These are phyloP conservation scores for Aspidiotus rigidus DNA, from an alignment of 2,888 invertebrate species.

Conservation along the genomic window DNA sequence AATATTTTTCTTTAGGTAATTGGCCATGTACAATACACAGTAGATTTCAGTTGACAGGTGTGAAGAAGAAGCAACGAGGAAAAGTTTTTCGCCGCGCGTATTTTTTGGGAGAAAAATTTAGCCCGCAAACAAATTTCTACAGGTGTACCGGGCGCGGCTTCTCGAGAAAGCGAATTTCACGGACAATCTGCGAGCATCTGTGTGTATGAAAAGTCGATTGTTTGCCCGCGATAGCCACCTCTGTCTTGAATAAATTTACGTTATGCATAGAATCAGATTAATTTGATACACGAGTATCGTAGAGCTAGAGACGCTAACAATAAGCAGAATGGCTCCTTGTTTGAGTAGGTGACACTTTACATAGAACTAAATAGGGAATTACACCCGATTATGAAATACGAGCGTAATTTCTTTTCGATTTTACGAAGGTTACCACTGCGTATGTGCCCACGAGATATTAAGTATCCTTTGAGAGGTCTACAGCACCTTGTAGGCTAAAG, in stretches of 20 bases:
- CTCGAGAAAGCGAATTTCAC: neutral
- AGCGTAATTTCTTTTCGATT: slow-evolving; percentile 1
- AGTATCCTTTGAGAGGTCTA: no score
- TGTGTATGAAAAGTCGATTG: no score
- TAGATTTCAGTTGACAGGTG: neutral
- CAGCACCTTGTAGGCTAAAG: no score
- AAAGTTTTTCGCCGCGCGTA: neutral
- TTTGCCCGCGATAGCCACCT: no score
- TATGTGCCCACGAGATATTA: neutral
- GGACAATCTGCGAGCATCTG: neutral
- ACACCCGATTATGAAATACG: neutral
- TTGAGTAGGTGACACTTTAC: slow-evolving; percentile 2
- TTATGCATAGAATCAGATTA: no score
- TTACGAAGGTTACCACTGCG: slow-evolving; percentile 1
- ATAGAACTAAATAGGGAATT: neutral
- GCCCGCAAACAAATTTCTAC: neutral
- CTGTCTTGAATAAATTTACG: no score
- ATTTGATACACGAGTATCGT: neutral
- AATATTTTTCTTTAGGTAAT: neutral
- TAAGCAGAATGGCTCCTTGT: slow-evolving; percentile 1
- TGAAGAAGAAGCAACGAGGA: neutral
- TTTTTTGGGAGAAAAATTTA: neutral
- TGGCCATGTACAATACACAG: neutral
- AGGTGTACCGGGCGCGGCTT: neutral
- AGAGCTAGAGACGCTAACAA: neutral